These are phyloP conservation scores for Spheniscus humboldti DNA, from an alignment of 2,797 vertebrate genomes.

Conservation along the genomic window DNA sequence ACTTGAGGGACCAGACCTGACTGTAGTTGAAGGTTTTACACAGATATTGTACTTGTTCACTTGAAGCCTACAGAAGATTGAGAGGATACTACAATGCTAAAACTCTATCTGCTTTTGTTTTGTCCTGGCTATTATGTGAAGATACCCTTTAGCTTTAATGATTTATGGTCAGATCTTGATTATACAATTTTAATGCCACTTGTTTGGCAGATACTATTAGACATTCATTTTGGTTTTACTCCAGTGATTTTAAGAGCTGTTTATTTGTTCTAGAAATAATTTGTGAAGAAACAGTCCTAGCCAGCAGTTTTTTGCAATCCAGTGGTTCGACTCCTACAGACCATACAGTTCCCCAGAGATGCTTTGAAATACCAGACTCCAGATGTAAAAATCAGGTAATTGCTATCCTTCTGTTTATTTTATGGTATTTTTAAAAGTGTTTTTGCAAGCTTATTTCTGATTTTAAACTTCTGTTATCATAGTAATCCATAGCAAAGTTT, in stretches of 20 bases:
- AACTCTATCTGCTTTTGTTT: not conserved
- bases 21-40: not conserved
- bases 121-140: not conserved
- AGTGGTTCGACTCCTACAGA: conserved; percentile 78
- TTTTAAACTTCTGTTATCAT: not conserved
- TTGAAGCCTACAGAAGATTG: not conserved
- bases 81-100: not conserved
- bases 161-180: not conserved
- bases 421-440: not conserved
- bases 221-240: not conserved
- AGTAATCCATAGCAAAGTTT: not conserved
- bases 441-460: not conserved
- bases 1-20: not conserved
- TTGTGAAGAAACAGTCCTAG: conserved; percentile 79
- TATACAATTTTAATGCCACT: not conserved
- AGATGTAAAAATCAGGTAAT: conserved; percentile 73
- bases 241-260: not conserved
- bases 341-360: conserved; percentile 75
- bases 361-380: conserved; percentile 73
- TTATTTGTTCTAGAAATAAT: conserved; percentile 79
- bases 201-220: not conserved
- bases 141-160: not conserved
- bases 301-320: conserved; percentile 72
- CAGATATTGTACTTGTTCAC: not conserved
- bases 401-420: not conserved